These are phyloP conservation scores for Leptinotarsa defecta DNA, from an alignment of 1,140 invertebrate species.

Conservation along the genomic window DNA sequence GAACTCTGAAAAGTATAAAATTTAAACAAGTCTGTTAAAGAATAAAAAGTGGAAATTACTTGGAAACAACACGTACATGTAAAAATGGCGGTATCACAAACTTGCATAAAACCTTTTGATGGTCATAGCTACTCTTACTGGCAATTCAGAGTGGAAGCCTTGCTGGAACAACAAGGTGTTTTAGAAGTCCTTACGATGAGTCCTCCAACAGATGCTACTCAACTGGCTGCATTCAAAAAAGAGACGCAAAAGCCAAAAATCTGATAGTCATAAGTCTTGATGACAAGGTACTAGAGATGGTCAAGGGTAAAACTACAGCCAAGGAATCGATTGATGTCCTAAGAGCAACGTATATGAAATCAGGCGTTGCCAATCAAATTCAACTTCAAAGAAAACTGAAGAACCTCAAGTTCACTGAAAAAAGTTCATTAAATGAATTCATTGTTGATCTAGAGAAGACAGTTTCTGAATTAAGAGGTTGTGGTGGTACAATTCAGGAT, in stretches of 20 bases:
- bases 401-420: constrained; percentile 23
- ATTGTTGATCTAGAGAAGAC: constrained; percentile 24
- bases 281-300: constrained; percentile 23
- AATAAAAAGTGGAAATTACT: background rate
- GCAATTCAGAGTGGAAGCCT: no score
- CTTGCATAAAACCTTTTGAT: no score
- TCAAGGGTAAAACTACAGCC: constrained; percentile 24
- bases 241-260: background rate
- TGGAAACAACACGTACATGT: no score
- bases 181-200: no score
- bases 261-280: constrained; percentile 20
- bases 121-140: no score
- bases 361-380: constrained; percentile 11
- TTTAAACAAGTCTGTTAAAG: background rate
- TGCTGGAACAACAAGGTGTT: no score
- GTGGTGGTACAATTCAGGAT: constrained; percentile 2
- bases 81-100: no score
- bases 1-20: no score
- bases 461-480: constrained; percentile 9
- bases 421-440: background rate
- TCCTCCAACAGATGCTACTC: no score
- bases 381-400: constrained; percentile 19
- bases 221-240: no score
- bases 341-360: background rate
- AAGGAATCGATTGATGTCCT: constrained; percentile 24